Base-by-base conservation (phyloP, 2,797 vertebrate species). In the Cryptoblepharus egeriae region DNA sequence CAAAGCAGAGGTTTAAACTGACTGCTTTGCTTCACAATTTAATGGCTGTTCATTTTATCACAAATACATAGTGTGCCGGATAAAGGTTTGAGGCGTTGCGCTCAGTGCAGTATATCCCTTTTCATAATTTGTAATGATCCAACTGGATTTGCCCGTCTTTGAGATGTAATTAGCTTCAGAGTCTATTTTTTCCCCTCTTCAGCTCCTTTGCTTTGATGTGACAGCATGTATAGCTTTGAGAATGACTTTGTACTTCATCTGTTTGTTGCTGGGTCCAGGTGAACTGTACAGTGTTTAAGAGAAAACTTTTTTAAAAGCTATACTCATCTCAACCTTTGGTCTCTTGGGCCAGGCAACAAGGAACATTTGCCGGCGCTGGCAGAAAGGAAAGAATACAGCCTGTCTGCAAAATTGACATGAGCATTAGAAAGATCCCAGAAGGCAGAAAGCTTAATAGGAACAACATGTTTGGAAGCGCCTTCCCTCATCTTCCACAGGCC, bases 21-120 rank as follows among this genome's bases (percentile, higher is more conserved):
- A 77, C 69, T 81, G 37, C 79, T 76, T 35, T 68, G 39, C 80
- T 83, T 87, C 57, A 77, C 35, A 81, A 70, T 30, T 79, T 76
- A 58, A 63, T 71, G n/a, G 26, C 0, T 70, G 68, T 91, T 35
- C 49, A 86, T 82, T 87, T 87, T 39, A 39, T 77, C 87, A 75
- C 68, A 68, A 77, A 58, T 76, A 75, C 55, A 64, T 3, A 39
- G n/a, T 55, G 5, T 9, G 7, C 45, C 79, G 32, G n/a, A 85
- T 71, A 15, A 76, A 20, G 0, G 22, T 77, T 79, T 82, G 15
- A 57, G 45, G 24, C 49, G 32, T 72, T 42, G 63, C 22, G 58
- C 75, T 82, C 78, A 12, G 9, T 10, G 52, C 80, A 81, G 42
- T 10, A 18, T 52, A 30, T 1, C 77, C 1, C 3, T 88, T 80